Evolutionary conservation across 1,140 invertebrate species (phyloP), one percentile per base, ranked within the genome.

Genomic region (Drosophila kikkawai): DNA sequence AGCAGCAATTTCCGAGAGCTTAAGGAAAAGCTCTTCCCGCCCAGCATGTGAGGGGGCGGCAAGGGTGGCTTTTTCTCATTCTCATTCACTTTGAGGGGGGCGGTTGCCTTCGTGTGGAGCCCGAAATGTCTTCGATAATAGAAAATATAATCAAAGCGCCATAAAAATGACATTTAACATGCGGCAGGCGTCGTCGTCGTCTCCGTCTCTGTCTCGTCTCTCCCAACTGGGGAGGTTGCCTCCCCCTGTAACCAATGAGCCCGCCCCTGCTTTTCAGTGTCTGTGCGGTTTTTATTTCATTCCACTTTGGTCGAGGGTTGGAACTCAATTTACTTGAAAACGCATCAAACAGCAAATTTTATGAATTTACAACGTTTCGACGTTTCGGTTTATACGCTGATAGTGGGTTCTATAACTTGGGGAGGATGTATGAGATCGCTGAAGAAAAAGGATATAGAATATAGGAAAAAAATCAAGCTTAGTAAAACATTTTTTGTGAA

Each of bases 101-200:
- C 39, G 53, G 22, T 42, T 75, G 50, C 32, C 71, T 47, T 69
- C 67, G 73, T 67, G 65, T 81, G 82, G 56, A 79, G 63, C 77
- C 73, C 78, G 51, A 79, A 88, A 88, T 88, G 85, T 82, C 85
- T 84, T 88, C 85, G 85, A 88, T 88, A 88, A 88, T 88, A 88
- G 85, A 88, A 88, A 90, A 88, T 90, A 90, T 88, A 88, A 88
- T 88, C 85, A 88, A 88, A 88, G 85, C 85, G 85, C 85, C 80
- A 88, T 88, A 88, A 88, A 88, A 88, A 88, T 88, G 85, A 88
- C 85, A 88, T 88, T 88, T 88, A 90, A 90, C 85, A 90, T 88
- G 85, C 85, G 85, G 85, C 85, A 63, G 73, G 84, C 84, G 84
- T 88, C 80, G 83, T 88, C 80, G 83, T 77, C 77, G 68, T 55